Evolutionary conservation across 2,888 invertebrate genomes (phyloP), one percentile per base, ranked within the genome.

Genomic region (Geotrupes spiniger): DNA sequence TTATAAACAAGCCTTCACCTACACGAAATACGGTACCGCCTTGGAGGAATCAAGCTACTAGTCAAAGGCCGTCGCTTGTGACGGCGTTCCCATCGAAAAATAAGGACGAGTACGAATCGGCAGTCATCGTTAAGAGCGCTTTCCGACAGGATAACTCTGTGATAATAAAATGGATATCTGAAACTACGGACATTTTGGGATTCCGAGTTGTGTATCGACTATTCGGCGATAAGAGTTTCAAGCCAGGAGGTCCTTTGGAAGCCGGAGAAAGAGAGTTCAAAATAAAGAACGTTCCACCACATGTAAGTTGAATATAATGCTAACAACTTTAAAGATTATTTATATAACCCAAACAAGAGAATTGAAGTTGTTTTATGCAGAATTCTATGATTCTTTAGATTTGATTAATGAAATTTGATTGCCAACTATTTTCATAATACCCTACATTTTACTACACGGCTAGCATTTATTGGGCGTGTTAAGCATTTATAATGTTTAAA

Each of bases 161-260:
- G 12, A 86, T 92, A 61, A 90, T 94, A 57, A 89, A 92, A 65
- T 94, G 93, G 93, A 91, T 91, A 65, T 91, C 91, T 1, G 87
- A 91, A 63, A 88, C 88, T 8, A 84, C 87, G 0, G 91, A 90
- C 66, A 89, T 90, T 62, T 78, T 92, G n/a, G 92, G 92, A 41
- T 93, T 92, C 69, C 80, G 91, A 50, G 92, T 93, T 8, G 89
- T 92, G 14, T 93, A 93, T 70, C 77, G 93, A 45, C 76, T 93
- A 31, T 94, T 94, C 64, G 94, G 93, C 2, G 92, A 92, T 63
- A 87, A 89, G 66, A 87, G 82, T 59, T 94, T 93, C 74, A 92
- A 92, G 63, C 89, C 91, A 70, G 92, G 92, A 3, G 92, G 92
- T 10, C 91, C 92, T 1, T 73, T 94, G 48, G 92, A 92, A 72